Conservation (phyloP, 2,113 vertebrate species). For the Megaceryle maxima region DNA sequence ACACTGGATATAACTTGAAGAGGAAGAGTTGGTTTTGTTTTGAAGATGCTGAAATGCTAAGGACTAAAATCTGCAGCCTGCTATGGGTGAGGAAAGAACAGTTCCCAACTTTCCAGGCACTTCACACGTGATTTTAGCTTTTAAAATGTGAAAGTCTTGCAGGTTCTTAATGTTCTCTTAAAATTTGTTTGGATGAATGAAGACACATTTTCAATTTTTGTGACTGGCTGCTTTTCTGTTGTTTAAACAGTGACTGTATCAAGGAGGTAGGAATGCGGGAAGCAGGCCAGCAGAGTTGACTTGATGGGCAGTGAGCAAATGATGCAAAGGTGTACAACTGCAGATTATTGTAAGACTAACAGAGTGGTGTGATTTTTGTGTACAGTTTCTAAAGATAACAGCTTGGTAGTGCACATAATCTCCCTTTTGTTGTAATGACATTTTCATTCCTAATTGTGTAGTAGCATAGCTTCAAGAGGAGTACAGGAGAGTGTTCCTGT, state of each 20-base stretch:
- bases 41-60: background rate
- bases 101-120: background rate
- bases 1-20: background rate
- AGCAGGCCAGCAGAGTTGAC: background rate
- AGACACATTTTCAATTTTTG: background rate
- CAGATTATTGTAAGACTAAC: background rate
- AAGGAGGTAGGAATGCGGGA: background rate
- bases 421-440: background rate
- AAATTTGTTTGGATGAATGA: background rate
- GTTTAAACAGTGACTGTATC: background rate
- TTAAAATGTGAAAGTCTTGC: background rate
- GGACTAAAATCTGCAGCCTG: background rate
- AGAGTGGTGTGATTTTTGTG: conserved; percentile 6
- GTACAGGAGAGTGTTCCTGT: background rate
- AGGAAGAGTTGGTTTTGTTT: background rate
- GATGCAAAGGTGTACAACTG: background rate
- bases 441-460: background rate
- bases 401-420: background rate
- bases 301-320: background rate
- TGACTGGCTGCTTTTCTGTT: background rate
- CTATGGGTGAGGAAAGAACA: background rate
- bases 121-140: background rate
- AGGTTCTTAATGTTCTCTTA: background rate
- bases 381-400: background rate
- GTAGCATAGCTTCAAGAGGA: background rate